Percentiles rank a stretch among this genome's conserved stretches.
Conservation (phyloP, 2,113 vertebrate genomes). For the Lophura nycthemera region DNA sequence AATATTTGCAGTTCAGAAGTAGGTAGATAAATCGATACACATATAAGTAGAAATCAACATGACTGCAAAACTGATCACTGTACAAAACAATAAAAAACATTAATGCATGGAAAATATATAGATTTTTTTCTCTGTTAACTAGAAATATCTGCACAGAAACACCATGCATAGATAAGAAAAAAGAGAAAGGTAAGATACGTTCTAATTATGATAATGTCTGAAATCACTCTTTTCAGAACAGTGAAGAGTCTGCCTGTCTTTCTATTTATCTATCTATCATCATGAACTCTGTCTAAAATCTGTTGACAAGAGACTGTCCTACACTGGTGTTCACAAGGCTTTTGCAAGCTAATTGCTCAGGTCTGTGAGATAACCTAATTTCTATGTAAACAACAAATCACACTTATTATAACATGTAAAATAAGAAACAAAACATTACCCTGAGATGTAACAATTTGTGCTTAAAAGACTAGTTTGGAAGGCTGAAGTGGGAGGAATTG, state of each 20-base stretch:
- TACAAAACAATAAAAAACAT: background rate
- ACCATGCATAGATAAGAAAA: background rate
- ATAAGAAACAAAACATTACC: background rate
- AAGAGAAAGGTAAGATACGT: background rate
- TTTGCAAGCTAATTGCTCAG: background rate
- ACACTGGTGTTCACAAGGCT: background rate
- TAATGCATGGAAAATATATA: background rate
- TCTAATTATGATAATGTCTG: background rate
- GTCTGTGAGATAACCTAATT: background rate
- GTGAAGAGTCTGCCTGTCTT: background rate
- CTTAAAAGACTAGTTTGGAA: background rate
- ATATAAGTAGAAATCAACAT: background rate
- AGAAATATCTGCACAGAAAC: background rate
- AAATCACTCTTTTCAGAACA: background rate
- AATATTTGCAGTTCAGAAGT: background rate
- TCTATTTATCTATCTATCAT: background rate
- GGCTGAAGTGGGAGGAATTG: fast-evolving
- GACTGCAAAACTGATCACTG: background rate
- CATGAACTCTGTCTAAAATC: background rate
- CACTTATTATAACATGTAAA: background rate
- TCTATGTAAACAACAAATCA: background rate
- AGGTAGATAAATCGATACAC: background rate
- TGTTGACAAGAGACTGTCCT: too few relatives aligned
- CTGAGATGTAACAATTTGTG: background rate
- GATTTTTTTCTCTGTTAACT: background rate